These are phyloP conservation scores for Scaptomyza flava DNA, from an alignment of 2,888 invertebrate genomes.

Conservation along the genomic window DNA sequence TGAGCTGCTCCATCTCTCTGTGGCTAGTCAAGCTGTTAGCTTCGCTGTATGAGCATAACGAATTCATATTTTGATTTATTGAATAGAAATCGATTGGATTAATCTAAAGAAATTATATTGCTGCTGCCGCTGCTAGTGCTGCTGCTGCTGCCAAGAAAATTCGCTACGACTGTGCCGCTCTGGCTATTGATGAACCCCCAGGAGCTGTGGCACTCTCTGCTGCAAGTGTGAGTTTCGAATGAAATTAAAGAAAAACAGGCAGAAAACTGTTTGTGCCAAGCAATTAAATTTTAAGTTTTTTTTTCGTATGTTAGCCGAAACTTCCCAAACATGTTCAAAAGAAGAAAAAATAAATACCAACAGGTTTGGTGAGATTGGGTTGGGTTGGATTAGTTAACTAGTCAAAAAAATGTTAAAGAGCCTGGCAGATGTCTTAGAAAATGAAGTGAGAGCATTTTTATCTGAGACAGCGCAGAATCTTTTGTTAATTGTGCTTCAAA, in stretches of 20 bases:
- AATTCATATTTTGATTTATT: slow-evolving; percentile 82
- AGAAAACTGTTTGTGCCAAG: slow-evolving; percentile 65
- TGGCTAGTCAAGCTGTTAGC: slow-evolving; percentile 50
- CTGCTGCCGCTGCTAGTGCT: slow-evolving; percentile 47
- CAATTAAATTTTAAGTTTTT: slow-evolving; percentile 60
- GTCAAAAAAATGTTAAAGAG: slow-evolving; percentile 12
- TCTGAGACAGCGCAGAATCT: slow-evolving; percentile 1
- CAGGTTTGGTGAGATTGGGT: slow-evolving; percentile 41
- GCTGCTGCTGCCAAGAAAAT: slow-evolving; percentile 44
- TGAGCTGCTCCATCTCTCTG: slow-evolving; percentile 42
- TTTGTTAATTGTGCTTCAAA: no score
- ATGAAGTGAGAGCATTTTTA: neutral
- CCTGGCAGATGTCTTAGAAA: slow-evolving; percentile 1
- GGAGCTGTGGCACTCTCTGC: slow-evolving; percentile 16
- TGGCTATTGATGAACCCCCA: slow-evolving; percentile 30
- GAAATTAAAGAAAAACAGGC: slow-evolving; percentile 70
- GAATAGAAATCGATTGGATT: slow-evolving; percentile 81
- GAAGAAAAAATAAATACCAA: slow-evolving; percentile 21
- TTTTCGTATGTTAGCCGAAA: slow-evolving; percentile 4
- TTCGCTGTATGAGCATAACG: slow-evolving; percentile 77
- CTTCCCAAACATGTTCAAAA: slow-evolving; percentile 32
- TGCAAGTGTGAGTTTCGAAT: slow-evolving; percentile 45
- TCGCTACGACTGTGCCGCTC: slow-evolving; percentile 37
- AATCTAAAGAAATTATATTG: slow-evolving; percentile 75
- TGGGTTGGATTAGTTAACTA: slow-evolving; percentile 9